These are phyloP conservation scores for Adelosebastes latens DNA, from an alignment of 2,797 vertebrate species.

Conservation along the genomic window DNA sequence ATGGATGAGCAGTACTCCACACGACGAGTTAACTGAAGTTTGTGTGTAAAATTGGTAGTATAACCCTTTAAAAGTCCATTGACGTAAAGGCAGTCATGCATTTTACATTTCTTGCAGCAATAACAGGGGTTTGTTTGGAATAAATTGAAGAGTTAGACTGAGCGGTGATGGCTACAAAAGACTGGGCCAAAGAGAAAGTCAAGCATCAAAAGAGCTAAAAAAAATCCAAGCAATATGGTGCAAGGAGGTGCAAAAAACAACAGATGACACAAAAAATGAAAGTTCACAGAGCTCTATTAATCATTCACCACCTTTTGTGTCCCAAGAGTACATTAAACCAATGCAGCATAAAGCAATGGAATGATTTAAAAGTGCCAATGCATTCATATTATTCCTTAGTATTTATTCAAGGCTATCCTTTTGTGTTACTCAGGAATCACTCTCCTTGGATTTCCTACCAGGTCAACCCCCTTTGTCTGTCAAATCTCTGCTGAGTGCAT, in stretches of 20 bases:
- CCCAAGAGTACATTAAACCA: background rate
- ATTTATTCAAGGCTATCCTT: background rate
- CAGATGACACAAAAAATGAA: background rate
- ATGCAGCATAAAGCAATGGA: background rate
- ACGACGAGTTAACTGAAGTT: background rate
- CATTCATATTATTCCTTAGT: background rate
- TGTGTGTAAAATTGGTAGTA: background rate
- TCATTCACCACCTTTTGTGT: background rate
- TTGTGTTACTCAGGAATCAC: slow-evolving; percentile 1
- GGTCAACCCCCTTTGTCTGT: slow-evolving; percentile 24
- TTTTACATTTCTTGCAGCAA: slow-evolving; percentile 17
- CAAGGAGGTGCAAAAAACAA: background rate
- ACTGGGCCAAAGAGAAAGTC: background rate
- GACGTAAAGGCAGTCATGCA: background rate
- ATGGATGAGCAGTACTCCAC: background rate
- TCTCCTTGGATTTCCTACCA: background rate
- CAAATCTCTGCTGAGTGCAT: slow-evolving; percentile 27
- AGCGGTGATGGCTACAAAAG: background rate
- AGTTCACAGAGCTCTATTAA: background rate
- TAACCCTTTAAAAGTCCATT: background rate
- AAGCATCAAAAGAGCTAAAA: slow-evolving; percentile 1
- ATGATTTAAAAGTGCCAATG: background rate
- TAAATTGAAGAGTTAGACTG: background rate
- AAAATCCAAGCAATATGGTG: background rate
- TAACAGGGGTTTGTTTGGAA: background rate